Evolutionary conservation across 2,113 vertebrate species (phyloP).

Genomic region (Mesocricetus auratus): DNA sequence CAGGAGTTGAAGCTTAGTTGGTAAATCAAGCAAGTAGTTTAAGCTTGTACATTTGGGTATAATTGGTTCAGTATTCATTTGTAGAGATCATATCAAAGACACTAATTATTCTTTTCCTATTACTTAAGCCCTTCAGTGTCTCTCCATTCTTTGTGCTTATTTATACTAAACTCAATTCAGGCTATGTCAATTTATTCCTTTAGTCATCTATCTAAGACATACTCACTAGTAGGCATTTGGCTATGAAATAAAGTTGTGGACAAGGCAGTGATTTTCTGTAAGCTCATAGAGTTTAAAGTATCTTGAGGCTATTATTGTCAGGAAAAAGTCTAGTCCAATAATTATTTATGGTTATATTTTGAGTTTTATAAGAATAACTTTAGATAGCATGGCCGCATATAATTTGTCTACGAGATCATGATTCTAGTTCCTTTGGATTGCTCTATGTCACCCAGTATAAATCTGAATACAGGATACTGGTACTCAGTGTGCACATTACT

Average conservation of each 20-base stretch:
- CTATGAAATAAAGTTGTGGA: neutral
- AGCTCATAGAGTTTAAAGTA: neutral
- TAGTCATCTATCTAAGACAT: neutral
- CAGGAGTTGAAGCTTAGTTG: neutral
- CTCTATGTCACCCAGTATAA: neutral
- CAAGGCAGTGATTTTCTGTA: neutral
- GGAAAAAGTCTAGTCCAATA: neutral
- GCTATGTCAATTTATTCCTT: neutral
- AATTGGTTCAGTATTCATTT: conserved; percentile 16
- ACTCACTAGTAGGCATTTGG: neutral
- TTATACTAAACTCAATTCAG: neutral
- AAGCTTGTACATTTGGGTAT: neutral
- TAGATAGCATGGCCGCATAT: neutral
- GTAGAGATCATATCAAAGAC: neutral
- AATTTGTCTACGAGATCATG: neutral
- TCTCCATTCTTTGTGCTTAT: neutral
- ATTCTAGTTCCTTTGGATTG: conserved; percentile 24
- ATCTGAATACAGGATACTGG: neutral
- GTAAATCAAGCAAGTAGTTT: conserved; percentile 5
- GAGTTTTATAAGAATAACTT: conserved; percentile 28
- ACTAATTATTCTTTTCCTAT: neutral
- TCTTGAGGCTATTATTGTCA: neutral
- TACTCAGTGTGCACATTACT: neutral
- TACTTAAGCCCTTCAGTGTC: neutral
- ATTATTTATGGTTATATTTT: conserved; percentile 20